Evolutionary conservation across 2,797 vertebrate species (phyloP).

Genomic region (Hapalemur alaotrensis): DNA sequence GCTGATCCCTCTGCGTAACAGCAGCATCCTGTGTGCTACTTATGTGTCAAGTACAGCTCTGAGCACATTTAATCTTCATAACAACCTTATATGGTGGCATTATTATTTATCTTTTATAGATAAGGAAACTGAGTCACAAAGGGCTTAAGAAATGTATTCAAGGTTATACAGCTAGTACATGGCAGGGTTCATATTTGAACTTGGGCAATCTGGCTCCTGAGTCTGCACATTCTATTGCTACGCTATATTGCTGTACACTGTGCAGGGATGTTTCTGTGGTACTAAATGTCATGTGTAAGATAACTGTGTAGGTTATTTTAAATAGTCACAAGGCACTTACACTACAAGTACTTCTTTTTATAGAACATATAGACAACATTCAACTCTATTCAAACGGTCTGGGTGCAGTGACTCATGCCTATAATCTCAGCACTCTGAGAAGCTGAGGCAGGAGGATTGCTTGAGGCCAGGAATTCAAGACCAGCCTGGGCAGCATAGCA

Average conservation of each 20-base stretch:
- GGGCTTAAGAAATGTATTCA: not conserved
- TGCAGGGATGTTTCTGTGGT: not conserved
- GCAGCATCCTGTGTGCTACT: not conserved
- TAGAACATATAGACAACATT: not conserved
- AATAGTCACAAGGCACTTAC: not conserved
- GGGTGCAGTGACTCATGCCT: not conserved
- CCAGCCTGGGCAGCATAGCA: not conserved
- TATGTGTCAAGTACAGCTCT: not conserved
- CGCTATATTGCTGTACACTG: rapidly evolving
- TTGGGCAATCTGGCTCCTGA: not conserved
- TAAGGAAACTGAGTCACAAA: not conserved
- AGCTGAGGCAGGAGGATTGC: not conserved
- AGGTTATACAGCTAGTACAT: not conserved
- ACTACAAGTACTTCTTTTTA: not conserved
- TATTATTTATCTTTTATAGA: not conserved
- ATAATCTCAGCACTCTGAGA: not conserved
- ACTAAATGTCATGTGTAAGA: not conserved
- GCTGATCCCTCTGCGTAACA: not conserved
- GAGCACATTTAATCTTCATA: not conserved
- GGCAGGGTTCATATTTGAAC: not conserved
- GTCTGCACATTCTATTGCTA: not conserved
- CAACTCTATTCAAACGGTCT: not conserved
- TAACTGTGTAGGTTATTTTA: not conserved
- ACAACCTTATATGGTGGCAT: not conserved
- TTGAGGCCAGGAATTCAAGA: not conserved